These are phyloP conservation scores for Drosophila anceps DNA, from an alignment of 2,888 invertebrate species.

Conservation along the genomic window DNA sequence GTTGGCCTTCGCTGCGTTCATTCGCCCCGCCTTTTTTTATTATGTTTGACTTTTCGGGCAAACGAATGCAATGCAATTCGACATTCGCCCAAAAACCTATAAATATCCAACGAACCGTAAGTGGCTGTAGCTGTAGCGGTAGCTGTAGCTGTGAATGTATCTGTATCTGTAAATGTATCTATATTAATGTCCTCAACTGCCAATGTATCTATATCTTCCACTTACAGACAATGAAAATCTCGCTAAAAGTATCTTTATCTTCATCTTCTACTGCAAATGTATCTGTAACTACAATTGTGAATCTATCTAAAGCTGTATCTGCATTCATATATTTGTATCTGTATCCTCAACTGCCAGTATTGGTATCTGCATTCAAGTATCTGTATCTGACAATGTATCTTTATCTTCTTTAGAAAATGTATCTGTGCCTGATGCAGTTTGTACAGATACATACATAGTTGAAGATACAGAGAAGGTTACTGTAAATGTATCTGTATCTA, in stretches of 20 bases:
- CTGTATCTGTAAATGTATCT: neutral
- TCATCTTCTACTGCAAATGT: neutral
- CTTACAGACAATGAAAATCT: neutral
- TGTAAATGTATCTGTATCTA: neutral
- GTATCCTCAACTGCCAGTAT: neutral
- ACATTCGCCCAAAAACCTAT: constrained; percentile 65
- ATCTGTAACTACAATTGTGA: neutral
- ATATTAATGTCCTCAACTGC: neutral
- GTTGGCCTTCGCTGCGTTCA: constrained; percentile 65
- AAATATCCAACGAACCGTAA: constrained; percentile 47
- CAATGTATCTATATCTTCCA: neutral
- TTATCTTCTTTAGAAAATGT: neutral
- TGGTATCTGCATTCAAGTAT: neutral
- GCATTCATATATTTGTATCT: neutral
- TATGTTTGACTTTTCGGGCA: constrained; percentile 22
- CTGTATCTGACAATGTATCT: neutral
- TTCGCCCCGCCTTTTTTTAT: constrained; percentile 38
- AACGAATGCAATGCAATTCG: constrained; percentile 39
- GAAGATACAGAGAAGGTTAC: too few relatives aligned
- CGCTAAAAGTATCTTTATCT: neutral
- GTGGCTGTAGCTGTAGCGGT: constrained; percentile 3
- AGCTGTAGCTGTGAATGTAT: neutral
- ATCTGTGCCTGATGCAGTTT: too few relatives aligned
- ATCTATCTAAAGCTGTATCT: neutral
- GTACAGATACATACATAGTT: too few relatives aligned